A percentile compares a stretch with the other conserved stretches of the same genome.
These are phyloP conservation scores for Casuarius casuarius DNA, from an alignment of 2,113 vertebrate genomes.

Conservation along the genomic window DNA sequence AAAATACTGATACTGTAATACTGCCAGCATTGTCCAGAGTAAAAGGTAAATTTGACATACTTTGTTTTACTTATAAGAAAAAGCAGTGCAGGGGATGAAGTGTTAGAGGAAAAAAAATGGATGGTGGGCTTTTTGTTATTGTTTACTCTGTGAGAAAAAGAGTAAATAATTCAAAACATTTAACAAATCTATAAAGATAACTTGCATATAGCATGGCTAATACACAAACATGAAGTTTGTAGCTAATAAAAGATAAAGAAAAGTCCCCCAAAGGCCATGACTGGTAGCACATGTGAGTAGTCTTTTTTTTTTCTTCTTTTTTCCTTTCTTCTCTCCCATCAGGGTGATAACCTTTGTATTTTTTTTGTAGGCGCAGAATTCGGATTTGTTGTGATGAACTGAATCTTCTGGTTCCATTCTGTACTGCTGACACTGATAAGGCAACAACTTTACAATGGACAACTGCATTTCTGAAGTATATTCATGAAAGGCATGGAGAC, in stretches of 20 bases:
- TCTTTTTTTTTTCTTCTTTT: fast-evolving
- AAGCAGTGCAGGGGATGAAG: not conserved
- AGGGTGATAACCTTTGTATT: not conserved
- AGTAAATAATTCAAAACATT: not conserved
- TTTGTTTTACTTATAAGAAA: not conserved
- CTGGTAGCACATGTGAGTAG: not conserved
- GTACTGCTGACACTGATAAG: constrained; percentile 87
- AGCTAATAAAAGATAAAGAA: not conserved
- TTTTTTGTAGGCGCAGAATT: constrained; percentile 85
- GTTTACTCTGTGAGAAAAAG: not conserved
- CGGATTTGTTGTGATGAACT: constrained; percentile 91
- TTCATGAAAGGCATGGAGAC: constrained; percentile 86
- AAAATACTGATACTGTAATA: not conserved
- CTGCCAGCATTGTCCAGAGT: not conserved
- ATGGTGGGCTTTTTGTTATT: not conserved
- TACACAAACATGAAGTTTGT: not conserved
- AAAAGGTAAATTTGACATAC: fast-evolving
- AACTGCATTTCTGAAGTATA: constrained; percentile 89
- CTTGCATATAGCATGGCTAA: not conserved
- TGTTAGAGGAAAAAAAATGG: fast-evolving
- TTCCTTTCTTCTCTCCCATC: fast-evolving
- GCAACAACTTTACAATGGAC: constrained; percentile 93
- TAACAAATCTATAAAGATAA: not conserved
- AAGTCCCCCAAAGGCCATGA: not conserved
- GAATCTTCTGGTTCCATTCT: constrained; percentile 91